These are phyloP conservation scores for Tenthredo distinguenda DNA, from an alignment of 2,888 invertebrate genomes.

Conservation along the genomic window DNA sequence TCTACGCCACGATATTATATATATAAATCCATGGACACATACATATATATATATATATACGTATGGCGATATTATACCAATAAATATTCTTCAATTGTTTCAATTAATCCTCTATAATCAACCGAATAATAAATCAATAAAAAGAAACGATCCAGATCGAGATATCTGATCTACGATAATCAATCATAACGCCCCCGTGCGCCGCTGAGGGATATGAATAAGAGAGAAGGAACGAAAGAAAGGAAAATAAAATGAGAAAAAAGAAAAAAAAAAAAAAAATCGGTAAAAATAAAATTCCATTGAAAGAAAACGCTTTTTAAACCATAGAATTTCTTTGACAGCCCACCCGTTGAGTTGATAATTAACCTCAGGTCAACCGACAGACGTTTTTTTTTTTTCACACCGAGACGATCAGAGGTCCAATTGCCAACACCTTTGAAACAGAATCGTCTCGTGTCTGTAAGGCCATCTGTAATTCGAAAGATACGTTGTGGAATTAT, in stretches of 20 bases:
- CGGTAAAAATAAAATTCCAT: conserved; percentile 35
- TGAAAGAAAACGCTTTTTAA: conserved; percentile 48
- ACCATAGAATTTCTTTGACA: conserved; percentile 55
- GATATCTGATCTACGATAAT: conserved; percentile 17
- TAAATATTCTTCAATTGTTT: not conserved
- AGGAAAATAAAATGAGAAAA: conserved; percentile 19
- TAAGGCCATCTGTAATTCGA: not conserved
- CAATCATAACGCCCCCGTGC: conserved; percentile 24
- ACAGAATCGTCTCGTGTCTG: not conserved
- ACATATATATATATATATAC: too few relatives aligned
- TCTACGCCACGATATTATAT: not conserved
- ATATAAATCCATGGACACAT: not conserved
- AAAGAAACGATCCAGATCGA: conserved; percentile 14
- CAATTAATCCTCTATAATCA: conserved; percentile 27
- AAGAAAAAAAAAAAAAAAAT: not conserved
- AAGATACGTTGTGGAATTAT: not conserved
- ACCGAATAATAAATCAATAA: not conserved
- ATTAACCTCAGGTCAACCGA: conserved; percentile 70
- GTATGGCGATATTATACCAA: not conserved
- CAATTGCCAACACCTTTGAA: conserved; percentile 44
- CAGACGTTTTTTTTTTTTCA: conserved; percentile 52
- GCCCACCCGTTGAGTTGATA: conserved; percentile 67
- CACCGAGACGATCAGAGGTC: not conserved
- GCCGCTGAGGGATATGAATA: conserved; percentile 38
- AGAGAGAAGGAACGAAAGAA: conserved; percentile 26